Percentiles rank a stretch among this genome's conserved stretches.
Evolutionary conservation across 2,113 vertebrate genomes (phyloP).

Genomic region (Leucopsar rothschildi): DNA sequence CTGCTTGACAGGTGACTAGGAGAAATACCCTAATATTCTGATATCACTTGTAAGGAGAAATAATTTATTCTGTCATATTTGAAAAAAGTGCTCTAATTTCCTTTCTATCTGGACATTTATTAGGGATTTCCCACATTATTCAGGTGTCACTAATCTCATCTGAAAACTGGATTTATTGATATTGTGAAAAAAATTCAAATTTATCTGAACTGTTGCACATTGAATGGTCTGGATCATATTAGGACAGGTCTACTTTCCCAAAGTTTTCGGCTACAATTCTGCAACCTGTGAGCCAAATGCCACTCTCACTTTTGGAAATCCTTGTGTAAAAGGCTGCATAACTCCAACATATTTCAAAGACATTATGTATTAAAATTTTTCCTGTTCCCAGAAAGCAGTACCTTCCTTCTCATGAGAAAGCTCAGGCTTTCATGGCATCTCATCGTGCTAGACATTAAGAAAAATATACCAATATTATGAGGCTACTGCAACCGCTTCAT

Average conservation of each 20-base stretch:
- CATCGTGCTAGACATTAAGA: not conserved
- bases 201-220: not conserved
- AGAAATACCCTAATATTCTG: not conserved
- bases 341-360: not conserved
- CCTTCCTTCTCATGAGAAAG: not conserved
- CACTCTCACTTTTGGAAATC: not conserved
- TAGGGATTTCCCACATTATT: not conserved
- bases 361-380: not conserved
- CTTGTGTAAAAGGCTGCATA: not conserved
- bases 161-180: not conserved
- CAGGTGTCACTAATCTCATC: not conserved
- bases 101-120: not conserved
- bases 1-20: not conserved
- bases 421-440: not conserved
- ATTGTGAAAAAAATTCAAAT: not conserved
- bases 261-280: not conserved
- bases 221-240: not conserved
- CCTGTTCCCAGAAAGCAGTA: not conserved
- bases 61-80: not conserved
- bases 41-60: not conserved
- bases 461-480: not conserved
- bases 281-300: not conserved
- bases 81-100: not conserved
- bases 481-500: not conserved
- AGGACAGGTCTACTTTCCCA: not conserved